Evolutionary conservation across 2,888 invertebrate species (phyloP), one percentile per base, ranked within the genome.

Genomic region (Oligia strigilis): DNA sequence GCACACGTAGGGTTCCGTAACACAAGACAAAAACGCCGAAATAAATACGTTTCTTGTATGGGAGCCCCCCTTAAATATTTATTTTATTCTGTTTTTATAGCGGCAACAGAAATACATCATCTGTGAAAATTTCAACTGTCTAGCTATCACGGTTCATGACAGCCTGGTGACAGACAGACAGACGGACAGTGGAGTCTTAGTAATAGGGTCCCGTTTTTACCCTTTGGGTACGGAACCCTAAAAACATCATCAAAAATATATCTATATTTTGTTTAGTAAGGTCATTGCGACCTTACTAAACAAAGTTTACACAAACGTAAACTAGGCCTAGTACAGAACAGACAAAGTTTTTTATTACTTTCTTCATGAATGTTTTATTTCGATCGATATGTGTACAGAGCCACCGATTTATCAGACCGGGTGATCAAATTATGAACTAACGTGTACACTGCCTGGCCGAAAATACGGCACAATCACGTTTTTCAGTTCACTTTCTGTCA

Each of bases 291-390:
- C 13, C 60, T 72, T 8, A 64, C 49, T 46, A 46, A 72, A 81
- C n/a, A 36, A 64, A 85, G 78, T 87, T 83, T 83, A 87, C 67
- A 62, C 87, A 83, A 83, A 75, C 75, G 82, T 62, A 67, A 65
- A 76, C 62, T 46, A 49, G 4, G 13, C 17, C 67, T 43, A 72
- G 60, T 67, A 72, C 29, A 64, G 74, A 58, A 60, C 55, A 49
- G 55, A 87, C 60, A 62, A 87, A 84, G 58, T 80, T 80, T 78
- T 84, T 85, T 84, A 85, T 85, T 58, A 80, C 75, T 66, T 77
- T 74, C 46, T 78, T 71, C 55, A 81, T 76, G 29, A 81, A 81
- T 75, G 67, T 80, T 79, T 78, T 75, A 73, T 77, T 77, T 52
- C 55, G 80, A 79, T 79, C 75, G 81, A 64, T 49, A 77, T 43